A percentile compares a stretch with the other conserved stretches of the same genome.
Evolutionary conservation across 1,140 invertebrate species (phyloP).

Genomic region (Atta cephalotes): DNA sequence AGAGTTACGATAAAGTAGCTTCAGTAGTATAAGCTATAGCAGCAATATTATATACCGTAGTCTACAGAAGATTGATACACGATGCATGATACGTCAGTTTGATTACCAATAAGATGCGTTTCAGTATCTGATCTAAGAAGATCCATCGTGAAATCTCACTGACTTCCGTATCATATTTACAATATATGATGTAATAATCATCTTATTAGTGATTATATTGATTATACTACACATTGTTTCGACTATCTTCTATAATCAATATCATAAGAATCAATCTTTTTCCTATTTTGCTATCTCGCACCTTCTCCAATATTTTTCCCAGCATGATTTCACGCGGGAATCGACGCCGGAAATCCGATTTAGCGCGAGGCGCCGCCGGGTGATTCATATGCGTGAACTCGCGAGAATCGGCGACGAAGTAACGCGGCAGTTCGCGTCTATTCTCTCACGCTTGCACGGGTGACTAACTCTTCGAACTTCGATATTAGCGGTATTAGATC

Average conservation of each 20-base stretch:
- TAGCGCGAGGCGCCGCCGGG: slow-evolving; percentile 32
- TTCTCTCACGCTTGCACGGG: slow-evolving; percentile 73
- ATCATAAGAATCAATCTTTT: not conserved
- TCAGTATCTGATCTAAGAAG: slow-evolving; percentile 9
- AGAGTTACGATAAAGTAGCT: slow-evolving; percentile 20
- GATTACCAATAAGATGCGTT: slow-evolving; percentile 40
- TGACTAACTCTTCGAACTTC: slow-evolving; percentile 73
- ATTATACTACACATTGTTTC: not conserved
- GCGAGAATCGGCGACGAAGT: slow-evolving; percentile 34
- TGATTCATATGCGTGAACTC: slow-evolving; percentile 63
- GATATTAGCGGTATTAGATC: slow-evolving; percentile 69
- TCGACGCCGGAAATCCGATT: slow-evolving; percentile 33
- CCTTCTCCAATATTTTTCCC: not conserved
- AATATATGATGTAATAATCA: not conserved
- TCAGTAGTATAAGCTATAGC: not conserved
- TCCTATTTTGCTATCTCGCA: not conserved
- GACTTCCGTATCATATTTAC: slow-evolving; percentile 6
- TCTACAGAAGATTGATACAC: slow-evolving; percentile 18
- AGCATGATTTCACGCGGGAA: not conserved
- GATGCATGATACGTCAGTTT: not conserved
- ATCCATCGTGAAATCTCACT: not conserved
- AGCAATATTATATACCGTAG: slow-evolving; percentile 8
- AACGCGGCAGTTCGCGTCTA: slow-evolving; percentile 33
- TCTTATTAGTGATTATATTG: not conserved
- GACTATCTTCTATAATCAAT: slow-evolving; percentile 2